Evolutionary conservation across 2,888 invertebrate genomes (phyloP).

Genomic region (Piscicola geometra): DNA sequence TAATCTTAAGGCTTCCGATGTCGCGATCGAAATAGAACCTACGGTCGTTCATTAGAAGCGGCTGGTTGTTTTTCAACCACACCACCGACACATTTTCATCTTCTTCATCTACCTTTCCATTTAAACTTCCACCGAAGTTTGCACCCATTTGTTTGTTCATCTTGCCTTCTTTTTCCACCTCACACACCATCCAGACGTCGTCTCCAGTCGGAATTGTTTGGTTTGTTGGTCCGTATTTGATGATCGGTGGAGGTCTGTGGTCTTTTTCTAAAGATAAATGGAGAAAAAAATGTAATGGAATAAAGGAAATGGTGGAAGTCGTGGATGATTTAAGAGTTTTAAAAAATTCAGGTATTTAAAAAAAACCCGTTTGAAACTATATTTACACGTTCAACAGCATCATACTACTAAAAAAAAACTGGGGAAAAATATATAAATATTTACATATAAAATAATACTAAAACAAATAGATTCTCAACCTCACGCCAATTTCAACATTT

Average conservation of each 20-base stretch:
- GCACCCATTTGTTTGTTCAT: background rate
- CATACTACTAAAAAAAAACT: no score
- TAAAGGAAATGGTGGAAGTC: background rate
- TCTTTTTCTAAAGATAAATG: slow-evolving; percentile 47
- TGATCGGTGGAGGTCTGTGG: slow-evolving; percentile 68
- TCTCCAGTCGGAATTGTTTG: slow-evolving; percentile 75
- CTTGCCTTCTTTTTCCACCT: background rate
- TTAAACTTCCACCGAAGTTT: background rate
- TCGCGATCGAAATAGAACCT: background rate
- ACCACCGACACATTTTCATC: background rate
- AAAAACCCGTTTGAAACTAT: background rate
- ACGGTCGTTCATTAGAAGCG: slow-evolving; percentile 1
- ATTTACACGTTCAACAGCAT: no score
- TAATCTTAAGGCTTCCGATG: slow-evolving; percentile 17
- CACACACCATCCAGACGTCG: slow-evolving; percentile 72
- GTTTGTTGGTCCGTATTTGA: slow-evolving; percentile 78
- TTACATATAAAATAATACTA: no score
- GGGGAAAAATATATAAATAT: no score
- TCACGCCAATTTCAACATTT: no score
- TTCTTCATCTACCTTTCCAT: background rate
- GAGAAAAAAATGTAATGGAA: slow-evolving; percentile 1
- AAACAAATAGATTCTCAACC: no score
- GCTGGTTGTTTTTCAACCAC: slow-evolving; percentile 25
- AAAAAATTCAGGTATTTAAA: background rate
- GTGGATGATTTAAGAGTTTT: background rate